Evolutionary conservation across 1,140 invertebrate species (phyloP).

Genomic region (Drosophila pseudoobscura): DNA sequence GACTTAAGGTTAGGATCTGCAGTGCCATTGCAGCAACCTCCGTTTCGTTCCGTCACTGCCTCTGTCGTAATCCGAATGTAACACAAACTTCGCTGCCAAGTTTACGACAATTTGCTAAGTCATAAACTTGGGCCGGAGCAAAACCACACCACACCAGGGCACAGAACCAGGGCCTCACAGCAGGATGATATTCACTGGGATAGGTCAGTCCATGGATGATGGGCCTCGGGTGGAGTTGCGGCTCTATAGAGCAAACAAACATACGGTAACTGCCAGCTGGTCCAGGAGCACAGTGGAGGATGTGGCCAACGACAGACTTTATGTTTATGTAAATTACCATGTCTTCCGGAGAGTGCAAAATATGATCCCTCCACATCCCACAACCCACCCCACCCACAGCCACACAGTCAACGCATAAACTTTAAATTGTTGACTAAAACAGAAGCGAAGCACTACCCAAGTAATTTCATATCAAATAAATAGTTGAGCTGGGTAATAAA

Average conservation of each 20-base stretch:
- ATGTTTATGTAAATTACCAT: constrained; percentile 77
- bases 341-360: constrained; percentile 72
- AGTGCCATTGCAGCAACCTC: too few relatives aligned
- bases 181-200: not conserved
- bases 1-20: constrained; percentile 56
- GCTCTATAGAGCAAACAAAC: constrained; percentile 34
- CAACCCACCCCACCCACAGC: not conserved
- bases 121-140: constrained; percentile 54
- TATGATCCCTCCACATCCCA: constrained; percentile 48
- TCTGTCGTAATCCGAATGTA: constrained; percentile 51
- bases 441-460: constrained; percentile 17
- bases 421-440: constrained; percentile 53
- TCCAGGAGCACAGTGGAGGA: constrained; percentile 17
- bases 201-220: not conserved
- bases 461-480: constrained; percentile 49
- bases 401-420: constrained; percentile 42
- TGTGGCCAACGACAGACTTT: constrained; percentile 69
- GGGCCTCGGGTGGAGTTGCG: constrained; percentile 22
- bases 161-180: not conserved
- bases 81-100: constrained; percentile 65
- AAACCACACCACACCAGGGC: constrained; percentile 9
- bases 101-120: constrained; percentile 65
- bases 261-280: constrained; percentile 38
- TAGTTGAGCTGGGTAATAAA: constrained; percentile 51
- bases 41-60: constrained; percentile 4